Conservation (phyloP, 1,140 invertebrate species). For the Polypedilum pembai region DNA sequence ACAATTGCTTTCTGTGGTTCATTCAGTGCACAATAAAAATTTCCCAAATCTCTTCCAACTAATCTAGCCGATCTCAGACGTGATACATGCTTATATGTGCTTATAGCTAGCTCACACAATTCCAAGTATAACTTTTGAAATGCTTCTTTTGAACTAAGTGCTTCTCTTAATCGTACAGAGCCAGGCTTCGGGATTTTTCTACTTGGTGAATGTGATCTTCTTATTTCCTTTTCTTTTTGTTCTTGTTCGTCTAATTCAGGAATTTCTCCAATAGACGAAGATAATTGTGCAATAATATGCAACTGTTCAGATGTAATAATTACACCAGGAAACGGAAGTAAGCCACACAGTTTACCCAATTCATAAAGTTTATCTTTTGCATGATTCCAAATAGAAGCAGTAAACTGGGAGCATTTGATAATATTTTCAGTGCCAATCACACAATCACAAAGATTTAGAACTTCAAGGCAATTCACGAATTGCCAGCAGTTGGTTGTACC, state of each 20-base stretch:
- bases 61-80: conserved; percentile 74
- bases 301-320: conserved; percentile 78
- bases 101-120: conserved; percentile 88
- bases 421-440: conserved; percentile 59
- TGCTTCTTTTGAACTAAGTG: conserved; percentile 78
- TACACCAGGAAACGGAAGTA: conserved; percentile 88
- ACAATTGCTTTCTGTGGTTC: conserved; percentile 81
- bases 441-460: conserved; percentile 69
- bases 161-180: conserved; percentile 80
- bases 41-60: conserved; percentile 81
- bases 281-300: conserved; percentile 80
- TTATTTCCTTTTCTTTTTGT: conserved; percentile 30
- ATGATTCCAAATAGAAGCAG: conserved; percentile 84
- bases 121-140: conserved; percentile 90
- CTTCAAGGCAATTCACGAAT: conserved; percentile 84
- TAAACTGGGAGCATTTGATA: conserved; percentile 70
- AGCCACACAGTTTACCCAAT: conserved; percentile 80
- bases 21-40: conserved; percentile 79
- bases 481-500: conserved; percentile 92
- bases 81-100: conserved; percentile 93
- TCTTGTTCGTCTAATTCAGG: conserved; percentile 33
- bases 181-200: conserved; percentile 49
- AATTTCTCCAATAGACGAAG: conserved; percentile 78
- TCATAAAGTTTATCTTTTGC: conserved; percentile 86
- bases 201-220: conserved; percentile 40